Evolutionary conservation across 2,797 vertebrate genomes (phyloP).

Genomic region (Poeciliopsis paucimaculata): DNA sequence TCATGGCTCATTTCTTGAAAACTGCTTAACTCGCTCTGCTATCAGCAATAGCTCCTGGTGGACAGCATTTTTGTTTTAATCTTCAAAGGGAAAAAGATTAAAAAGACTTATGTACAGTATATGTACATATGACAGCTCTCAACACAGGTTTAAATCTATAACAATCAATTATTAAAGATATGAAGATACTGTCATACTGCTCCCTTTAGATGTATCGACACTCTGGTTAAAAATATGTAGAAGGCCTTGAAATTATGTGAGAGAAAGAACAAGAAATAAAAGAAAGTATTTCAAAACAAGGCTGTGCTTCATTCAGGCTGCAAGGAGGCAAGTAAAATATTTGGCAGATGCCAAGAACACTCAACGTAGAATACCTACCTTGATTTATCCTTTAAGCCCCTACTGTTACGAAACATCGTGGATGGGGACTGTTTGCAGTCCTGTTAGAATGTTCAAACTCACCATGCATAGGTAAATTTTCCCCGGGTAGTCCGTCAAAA

Average conservation of each 20-base stretch:
- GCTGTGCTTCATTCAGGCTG: background rate
- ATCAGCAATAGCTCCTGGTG: constrained; percentile 19
- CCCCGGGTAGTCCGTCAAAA: background rate
- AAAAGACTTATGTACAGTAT: background rate
- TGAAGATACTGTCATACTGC: background rate
- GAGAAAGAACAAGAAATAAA: background rate
- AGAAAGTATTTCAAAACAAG: background rate
- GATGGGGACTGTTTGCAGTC: background rate
- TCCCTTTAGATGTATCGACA: background rate
- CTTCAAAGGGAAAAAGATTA: background rate
- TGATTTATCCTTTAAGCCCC: background rate
- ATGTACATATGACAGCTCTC: too few species aligned
- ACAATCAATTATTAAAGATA: background rate
- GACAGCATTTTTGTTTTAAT: background rate
- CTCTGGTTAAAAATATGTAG: background rate
- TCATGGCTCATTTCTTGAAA: constrained; percentile 32
- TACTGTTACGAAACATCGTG: background rate
- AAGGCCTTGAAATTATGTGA: background rate
- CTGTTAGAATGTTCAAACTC: background rate
- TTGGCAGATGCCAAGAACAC: background rate
- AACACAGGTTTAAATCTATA: background rate
- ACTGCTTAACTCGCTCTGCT: constrained; percentile 26
- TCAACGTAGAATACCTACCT: background rate
- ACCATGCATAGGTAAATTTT: background rate
- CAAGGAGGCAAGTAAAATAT: background rate